Evolutionary conservation across 2,113 vertebrate species (phyloP).

Genomic region (Elgaria multicarinata): DNA sequence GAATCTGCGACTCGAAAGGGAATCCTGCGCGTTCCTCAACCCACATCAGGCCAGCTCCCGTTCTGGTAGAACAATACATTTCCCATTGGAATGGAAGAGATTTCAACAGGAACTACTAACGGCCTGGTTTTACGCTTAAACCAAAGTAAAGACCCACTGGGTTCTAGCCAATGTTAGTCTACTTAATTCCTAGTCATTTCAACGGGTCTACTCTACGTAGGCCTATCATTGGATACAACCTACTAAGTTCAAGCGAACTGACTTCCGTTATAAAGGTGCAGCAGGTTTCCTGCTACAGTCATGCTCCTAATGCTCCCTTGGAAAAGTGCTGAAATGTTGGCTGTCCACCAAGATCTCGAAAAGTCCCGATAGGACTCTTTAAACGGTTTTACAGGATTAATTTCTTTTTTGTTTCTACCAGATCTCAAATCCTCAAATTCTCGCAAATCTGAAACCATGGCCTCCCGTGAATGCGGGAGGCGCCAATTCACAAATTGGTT

Average conservation of each 20-base stretch:
- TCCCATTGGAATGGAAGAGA: not conserved
- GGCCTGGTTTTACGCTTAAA: not conserved
- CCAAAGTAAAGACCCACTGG: not conserved
- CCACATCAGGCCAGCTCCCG: too few relatives aligned
- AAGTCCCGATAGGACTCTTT: not conserved
- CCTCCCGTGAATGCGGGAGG: not conserved
- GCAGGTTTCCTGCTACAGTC: not conserved
- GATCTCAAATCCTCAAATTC: not conserved
- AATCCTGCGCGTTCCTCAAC: too few relatives aligned
- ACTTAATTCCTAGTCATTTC: too few relatives aligned
- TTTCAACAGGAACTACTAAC: not conserved
- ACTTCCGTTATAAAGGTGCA: not conserved
- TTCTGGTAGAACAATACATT: not conserved
- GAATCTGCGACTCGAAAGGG: not conserved
- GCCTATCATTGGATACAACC: too few relatives aligned
- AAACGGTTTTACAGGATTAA: not conserved
- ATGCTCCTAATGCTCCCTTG: not conserved
- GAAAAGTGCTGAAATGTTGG: not conserved
- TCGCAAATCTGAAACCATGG: not conserved
- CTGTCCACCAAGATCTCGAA: too few relatives aligned
- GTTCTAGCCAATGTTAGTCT: too few relatives aligned
- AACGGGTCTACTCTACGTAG: too few relatives aligned
- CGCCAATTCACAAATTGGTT: not conserved
- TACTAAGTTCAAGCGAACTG: not conserved
- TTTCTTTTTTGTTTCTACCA: not conserved